Base-by-base conservation (phyloP, 2,888 invertebrate species). In the Bombyx huttoni region DNA sequence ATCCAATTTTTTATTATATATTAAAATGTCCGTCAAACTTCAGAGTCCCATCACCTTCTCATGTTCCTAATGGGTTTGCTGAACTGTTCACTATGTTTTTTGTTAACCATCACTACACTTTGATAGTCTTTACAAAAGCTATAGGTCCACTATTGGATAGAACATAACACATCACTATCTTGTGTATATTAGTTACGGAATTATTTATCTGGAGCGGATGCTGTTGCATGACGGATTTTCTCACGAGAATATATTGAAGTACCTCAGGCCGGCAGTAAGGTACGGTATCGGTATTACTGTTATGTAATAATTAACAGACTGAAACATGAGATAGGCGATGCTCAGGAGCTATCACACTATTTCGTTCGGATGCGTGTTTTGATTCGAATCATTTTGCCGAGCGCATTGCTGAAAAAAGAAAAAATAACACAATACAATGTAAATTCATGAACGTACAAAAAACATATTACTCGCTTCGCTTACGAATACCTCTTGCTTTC, bases 321-420 rank as follows among this genome's bases (percentile, higher is more conserved):
- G 91, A 74, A 91, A 90, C 85, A 91, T 90, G 81, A 91, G 89
- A 72, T 91, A 91, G 87, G 92, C 92, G 85, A 91, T 89, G 78
- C 91, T 90, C 62, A 92, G 89, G 82, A 91, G 92, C 91, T 91
- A 93, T 93, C 93, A 94, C 91, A 93, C 93, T 75, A 95, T 94
- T 82, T 95, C 95, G 80, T 95, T 95, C 67, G 94, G 94, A 85
- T 94, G 94, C 66, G 92, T 90, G 81, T 94, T 94, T 79, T 94
- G 94, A 89, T 93, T 94, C 66, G 93, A 94, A 81, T 93, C 93
- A 76, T 94, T 94, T 65, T 92, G 93, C 72, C 93, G 90, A 56
- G 93, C 91, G 76, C 94, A 94, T 92, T 94, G 94, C 94, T 94
- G 91, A 34, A 91, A 91, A 73, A 76, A 65, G 75, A 72, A 63